Percentiles rank a stretch among this genome's conserved stretches.
phyloP scores from a whole-genome alignment of 2,113 vertebrate species.

The Coryphaenoides rupestris region DNA sequence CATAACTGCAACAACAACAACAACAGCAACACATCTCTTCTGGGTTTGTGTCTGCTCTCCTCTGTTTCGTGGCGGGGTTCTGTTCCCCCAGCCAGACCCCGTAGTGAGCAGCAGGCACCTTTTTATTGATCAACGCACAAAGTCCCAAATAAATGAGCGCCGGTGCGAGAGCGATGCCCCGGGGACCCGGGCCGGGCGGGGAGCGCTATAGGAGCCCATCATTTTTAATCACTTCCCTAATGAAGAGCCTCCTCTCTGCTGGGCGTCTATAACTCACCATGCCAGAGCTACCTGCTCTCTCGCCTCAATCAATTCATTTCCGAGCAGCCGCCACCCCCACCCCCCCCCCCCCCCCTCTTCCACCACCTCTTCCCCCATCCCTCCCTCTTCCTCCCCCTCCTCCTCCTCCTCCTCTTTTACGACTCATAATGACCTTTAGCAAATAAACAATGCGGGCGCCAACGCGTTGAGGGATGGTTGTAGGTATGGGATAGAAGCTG shows the following conservation, averaged over 20 bases:
- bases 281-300: constrained; percentile 63
- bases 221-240: constrained; percentile 81
- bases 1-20: no score
- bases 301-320: constrained; percentile 73
- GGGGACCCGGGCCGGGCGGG: constrained; percentile 66
- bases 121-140: constrained; percentile 81
- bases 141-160: constrained; percentile 78
- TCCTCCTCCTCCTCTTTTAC: constrained; percentile 12
- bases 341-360: constrained; percentile 37
- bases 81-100: constrained; percentile 63
- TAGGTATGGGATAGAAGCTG: constrained; percentile 52
- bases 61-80: constrained; percentile 42
- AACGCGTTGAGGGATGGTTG: constrained; percentile 58
- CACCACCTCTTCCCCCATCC: no score
- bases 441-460: constrained; percentile 75
- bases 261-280: constrained; percentile 80
- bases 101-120: constrained; percentile 74
- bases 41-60: constrained; percentile 4
- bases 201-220: constrained; percentile 74
- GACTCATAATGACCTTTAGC: constrained; percentile 72
- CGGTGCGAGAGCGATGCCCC: constrained; percentile 78
- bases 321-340: no score
- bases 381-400: background rate
- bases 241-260: constrained; percentile 80
- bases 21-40: constrained; percentile 59